Evolutionary conservation across 2,797 vertebrate species (phyloP).

Genomic region (Phalanger gymnotis): DNA sequence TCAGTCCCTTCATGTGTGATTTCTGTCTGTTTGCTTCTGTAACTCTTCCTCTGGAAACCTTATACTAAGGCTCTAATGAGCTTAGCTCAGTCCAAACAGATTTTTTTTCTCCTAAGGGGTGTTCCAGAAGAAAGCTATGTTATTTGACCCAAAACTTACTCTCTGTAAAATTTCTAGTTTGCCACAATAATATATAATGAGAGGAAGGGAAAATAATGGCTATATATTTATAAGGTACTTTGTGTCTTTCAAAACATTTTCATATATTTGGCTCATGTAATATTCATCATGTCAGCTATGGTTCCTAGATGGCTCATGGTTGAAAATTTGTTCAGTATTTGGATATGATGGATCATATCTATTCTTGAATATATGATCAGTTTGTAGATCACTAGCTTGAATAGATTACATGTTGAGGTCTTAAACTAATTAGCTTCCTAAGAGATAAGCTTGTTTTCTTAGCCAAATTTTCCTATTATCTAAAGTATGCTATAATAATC

Average conservation of each 20-base stretch:
- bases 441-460: constrained; percentile 41
- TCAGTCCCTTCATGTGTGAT: background rate
- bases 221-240: constrained; percentile 1
- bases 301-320: constrained; percentile 13
- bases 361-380: background rate
- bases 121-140: constrained; percentile 30
- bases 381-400: constrained; percentile 40
- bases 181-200: background rate
- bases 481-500: constrained; percentile 29
- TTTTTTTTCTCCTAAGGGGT: background rate
- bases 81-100: constrained; percentile 10
- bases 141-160: constrained; percentile 3
- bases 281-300: constrained; percentile 1
- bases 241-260: constrained; percentile 47
- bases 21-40: background rate
- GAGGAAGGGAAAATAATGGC: background rate
- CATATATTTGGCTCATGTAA: constrained; percentile 31
- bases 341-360: background rate
- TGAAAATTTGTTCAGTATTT: background rate
- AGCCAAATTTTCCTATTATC: constrained; percentile 48
- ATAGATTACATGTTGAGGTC: constrained; percentile 41
- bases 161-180: constrained; percentile 26
- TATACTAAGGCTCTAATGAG: background rate
- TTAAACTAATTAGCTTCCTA: constrained; percentile 32
- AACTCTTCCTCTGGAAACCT: background rate